Evolutionary conservation across 1,140 invertebrate species (phyloP).

Genomic region (Paralvinella palmiformis): DNA sequence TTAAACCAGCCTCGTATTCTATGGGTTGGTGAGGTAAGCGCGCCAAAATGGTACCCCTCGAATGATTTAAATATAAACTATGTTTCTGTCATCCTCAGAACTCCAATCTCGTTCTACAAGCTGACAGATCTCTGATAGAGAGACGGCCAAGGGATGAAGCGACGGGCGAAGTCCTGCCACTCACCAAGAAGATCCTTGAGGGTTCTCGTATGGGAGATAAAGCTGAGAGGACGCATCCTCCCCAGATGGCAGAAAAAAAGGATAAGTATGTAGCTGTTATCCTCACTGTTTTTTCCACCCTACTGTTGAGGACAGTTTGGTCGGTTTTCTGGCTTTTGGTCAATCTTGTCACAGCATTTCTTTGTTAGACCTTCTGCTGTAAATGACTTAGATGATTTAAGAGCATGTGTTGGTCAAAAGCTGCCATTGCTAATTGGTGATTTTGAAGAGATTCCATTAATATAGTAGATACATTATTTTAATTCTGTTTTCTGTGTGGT

Average conservation of each 20-base stretch:
- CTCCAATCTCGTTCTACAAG: conserved; percentile 99
- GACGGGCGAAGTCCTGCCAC: conserved; percentile 94
- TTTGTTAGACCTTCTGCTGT: no score
- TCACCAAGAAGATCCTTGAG: conserved; percentile 85
- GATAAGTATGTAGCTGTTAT: conserved; percentile 14
- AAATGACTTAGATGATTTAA: no score
- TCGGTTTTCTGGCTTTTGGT: no score
- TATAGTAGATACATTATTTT: no score
- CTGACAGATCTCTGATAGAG: conserved; percentile 96
- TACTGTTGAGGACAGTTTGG: not conserved
- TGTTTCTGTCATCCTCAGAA: conserved; percentile 65
- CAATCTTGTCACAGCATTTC: no score
- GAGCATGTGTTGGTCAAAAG: no score
- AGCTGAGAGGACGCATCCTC: conserved; percentile 64
- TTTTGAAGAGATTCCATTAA: no score
- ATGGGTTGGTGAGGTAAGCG: not conserved
- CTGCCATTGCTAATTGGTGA: no score
- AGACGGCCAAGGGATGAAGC: conserved; percentile 95
- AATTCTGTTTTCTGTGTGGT: no score
- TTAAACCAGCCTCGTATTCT: conserved; percentile 8
- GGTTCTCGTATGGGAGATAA: conserved; percentile 88
- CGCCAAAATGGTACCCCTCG: not conserved
- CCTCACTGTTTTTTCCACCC: conserved; percentile 17
- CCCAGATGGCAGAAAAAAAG: conserved; percentile 23
- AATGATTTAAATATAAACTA: not conserved